Evolutionary conservation across 2,888 invertebrate genomes (phyloP), one percentile per base, ranked within the genome.

Genomic region (Flabesymbios commensalis): DNA sequence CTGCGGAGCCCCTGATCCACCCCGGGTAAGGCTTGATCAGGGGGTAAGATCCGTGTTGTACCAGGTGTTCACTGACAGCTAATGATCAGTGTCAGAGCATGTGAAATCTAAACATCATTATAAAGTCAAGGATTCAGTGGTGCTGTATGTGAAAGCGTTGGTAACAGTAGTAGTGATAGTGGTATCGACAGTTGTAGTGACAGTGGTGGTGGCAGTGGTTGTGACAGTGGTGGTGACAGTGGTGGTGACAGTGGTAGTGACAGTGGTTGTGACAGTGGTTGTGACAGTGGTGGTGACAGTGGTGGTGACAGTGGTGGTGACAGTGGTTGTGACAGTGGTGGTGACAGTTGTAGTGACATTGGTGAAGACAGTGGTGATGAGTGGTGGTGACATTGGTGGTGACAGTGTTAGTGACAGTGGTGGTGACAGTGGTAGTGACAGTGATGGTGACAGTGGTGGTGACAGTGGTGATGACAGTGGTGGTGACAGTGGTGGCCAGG

Each of bases 241-340:
- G 24, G 4, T 22, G 19, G 31, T 45, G 45, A 32, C 45, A 45
- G 56, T 43, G 45, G 31, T 31, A 19, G 55, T 43, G 29, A 4
- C 24, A 29, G 55, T 55, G 45, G 45, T 41, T 17, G 55, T 28
- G 2, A 26, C 19, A 29, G 45, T 43, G 22, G 31, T 48, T 17
- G 41, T 55, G 29, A 28, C 19, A 28, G 55, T 47, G 29, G 45
- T 0, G 28, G 55, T 47, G 29, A 29, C 1, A 28, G 42, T 28
- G 3, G 19, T 1, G 14, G 45, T 29, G 29, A 19, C 19, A 39
- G 43, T 45, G n/a, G 45, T 1, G 17, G 45, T 1, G 29, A 3
- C n/a, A 48, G 55, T 43, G 22, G 45, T 49, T n/a, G 55, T 54
- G 26, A 49, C 24, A 1, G 57, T 57, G 10, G 33, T 33, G 52